Base-by-base conservation (phyloP, 2,113 vertebrate species). In the Odocoileus hemionus region DNA sequence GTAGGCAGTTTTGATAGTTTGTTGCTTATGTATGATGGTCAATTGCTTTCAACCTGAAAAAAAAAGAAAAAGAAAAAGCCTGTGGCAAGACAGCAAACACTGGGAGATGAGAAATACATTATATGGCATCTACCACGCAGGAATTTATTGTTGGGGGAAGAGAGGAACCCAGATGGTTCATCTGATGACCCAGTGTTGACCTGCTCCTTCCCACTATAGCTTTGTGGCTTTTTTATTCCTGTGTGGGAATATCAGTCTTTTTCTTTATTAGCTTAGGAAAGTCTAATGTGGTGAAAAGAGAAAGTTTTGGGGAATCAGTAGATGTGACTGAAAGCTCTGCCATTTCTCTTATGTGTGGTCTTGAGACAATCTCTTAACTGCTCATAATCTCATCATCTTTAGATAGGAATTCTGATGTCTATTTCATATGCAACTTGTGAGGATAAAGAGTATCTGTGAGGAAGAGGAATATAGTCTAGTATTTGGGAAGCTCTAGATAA, bases 1-100 rank as follows among this genome's bases (percentile, higher is more conserved):
- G 92, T 43, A 80, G 74, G 90, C 90, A 47, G 61, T 91, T 94
- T 96, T 88, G 94, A 96, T 64, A 96, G 74, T 96, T 94, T 96
- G 79, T 79, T 97, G n/a, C 60, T 96, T 94, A 43, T 89, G 21
- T 79, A 60, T n/a, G 61, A 93, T 67, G 84, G 39, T 74, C 96
- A 87, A 93, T 90, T 96, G 74, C 30, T 86, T 39, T 79, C 52
- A 86, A 89, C 4, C 30, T 61, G 7, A 45, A 83, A 23, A 10
- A 50, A 45, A 36, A 43, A n/a, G 9, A 57, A 54, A 52, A 39
- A 58, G 28, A 43, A 87, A 39, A 39, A 26, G 2, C 70, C 36
- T 26, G 10, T 28, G 3, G 7, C 6, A 74, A 90, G 2, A 30
- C 13, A 89, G 50, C 8, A 93, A 94, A 86, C 5, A 23, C 1